A percentile compares a stretch with the other conserved stretches of the same genome.
Evolutionary conservation across 2,797 vertebrate species (phyloP).

Genomic region (Scleropages formosus): DNA sequence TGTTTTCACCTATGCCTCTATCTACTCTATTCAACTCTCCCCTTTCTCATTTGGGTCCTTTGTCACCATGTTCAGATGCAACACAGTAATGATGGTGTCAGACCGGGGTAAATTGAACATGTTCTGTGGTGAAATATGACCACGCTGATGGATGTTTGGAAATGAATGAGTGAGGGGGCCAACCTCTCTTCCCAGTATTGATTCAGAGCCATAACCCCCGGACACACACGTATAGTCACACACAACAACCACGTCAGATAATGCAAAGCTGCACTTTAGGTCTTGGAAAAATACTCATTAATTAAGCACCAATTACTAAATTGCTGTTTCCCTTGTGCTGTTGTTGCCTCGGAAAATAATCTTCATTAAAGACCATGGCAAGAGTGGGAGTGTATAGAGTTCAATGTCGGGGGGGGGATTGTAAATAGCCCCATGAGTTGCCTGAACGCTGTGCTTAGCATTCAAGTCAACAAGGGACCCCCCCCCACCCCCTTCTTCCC

Average conservation of each 20-base stretch:
- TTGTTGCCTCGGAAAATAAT: slow-evolving; percentile 2
- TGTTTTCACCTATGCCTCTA: no score
- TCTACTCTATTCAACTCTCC: no score
- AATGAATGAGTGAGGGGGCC: no score
- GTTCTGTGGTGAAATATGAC: slow-evolving; percentile 1
- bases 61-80: slow-evolving; percentile 2
- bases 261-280: slow-evolving; percentile 6
- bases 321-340: not conserved
- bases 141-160: no score
- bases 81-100: slow-evolving; percentile 1
- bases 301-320: not conserved
- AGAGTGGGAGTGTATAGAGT: not conserved
- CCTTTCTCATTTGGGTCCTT: slow-evolving; percentile 22
- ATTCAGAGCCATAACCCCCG: no score
- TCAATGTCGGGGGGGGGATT: not conserved
- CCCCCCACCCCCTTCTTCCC: not conserved
- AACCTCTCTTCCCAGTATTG: no score
- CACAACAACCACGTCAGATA: no score
- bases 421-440: no score
- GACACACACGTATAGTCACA: not conserved
- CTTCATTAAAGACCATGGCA: not conserved
- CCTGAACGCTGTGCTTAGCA: no score
- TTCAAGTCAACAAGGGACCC: no score
- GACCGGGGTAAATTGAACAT: slow-evolving; percentile 21
- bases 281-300: slow-evolving; percentile 7